Conservation (phyloP, 92 coral and sea anemone species). For the Porites cylindrica region DNA sequence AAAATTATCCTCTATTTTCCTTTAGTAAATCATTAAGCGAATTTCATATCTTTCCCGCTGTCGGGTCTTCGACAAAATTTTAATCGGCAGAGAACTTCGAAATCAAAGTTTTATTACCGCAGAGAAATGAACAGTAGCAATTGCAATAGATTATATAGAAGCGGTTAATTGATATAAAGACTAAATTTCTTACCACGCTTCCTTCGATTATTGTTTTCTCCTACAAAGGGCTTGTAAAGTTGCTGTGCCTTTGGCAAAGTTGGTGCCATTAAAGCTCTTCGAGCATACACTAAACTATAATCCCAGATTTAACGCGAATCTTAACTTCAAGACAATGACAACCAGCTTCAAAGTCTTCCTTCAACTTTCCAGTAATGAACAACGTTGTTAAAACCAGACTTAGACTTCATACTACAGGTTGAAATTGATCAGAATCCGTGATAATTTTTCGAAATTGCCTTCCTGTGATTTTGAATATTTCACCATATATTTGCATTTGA, state of each 20-base stretch:
- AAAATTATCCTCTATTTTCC: too few species aligned
- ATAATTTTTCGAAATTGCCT: background rate
- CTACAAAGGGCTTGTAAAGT: slow-evolving; percentile 12
- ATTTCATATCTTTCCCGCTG: too few species aligned
- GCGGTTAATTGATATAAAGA: background rate
- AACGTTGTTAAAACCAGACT: background rate
- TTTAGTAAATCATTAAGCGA: too few species aligned
- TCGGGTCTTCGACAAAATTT: background rate
- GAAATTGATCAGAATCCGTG: background rate
- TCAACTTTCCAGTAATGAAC: background rate
- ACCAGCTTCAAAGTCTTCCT: background rate
- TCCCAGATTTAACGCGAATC: background rate
- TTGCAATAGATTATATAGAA: background rate
- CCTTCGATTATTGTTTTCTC: slow-evolving; percentile 1
- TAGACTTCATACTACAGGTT: background rate
- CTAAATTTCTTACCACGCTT: slow-evolving; percentile 26
- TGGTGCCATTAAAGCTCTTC: slow-evolving; percentile 22
- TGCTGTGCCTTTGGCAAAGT: slow-evolving; percentile 10
- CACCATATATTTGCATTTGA: slow-evolving; percentile 39
- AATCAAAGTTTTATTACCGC: background rate
- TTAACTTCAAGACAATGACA: background rate
- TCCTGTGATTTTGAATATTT: slow-evolving; percentile 5
- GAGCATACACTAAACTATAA: background rate
- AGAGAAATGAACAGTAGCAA: background rate
- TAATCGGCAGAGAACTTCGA: background rate